phyloP scores from a whole-genome alignment of 2,888 invertebrate genomes.

The Machimus rusticus region DNA sequence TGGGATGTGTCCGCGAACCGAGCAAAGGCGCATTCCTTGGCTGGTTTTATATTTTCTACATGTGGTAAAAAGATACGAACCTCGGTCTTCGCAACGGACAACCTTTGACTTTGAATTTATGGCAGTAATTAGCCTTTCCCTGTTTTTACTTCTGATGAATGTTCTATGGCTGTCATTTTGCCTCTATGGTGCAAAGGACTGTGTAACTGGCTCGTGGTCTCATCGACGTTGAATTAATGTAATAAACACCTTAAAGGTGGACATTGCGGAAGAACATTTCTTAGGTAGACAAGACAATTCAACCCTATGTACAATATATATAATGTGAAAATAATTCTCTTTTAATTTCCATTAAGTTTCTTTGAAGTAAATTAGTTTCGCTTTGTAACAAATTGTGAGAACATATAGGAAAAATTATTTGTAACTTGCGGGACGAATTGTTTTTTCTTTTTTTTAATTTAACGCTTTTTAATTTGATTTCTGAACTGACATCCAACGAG shows the following conservation, averaged over 20 bases:
- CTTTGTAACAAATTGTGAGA: neutral
- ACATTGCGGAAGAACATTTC: neutral
- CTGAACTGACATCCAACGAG: too few relatives aligned
- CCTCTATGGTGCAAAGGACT: neutral
- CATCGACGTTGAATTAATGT: neutral
- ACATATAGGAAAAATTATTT: too few relatives aligned
- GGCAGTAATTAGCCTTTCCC: neutral
- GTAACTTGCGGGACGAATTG: too few relatives aligned
- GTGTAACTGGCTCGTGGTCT: neutral
- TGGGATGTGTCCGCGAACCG: neutral
- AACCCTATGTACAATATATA: neutral
- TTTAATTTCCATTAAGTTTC: neutral
- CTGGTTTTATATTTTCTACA: neutral
- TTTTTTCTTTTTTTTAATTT: too few relatives aligned
- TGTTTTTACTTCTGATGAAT: neutral
- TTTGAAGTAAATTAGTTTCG: neutral
- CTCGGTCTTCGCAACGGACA: neutral
- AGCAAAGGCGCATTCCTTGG: neutral
- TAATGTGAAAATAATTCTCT: neutral
- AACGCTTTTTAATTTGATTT: too few relatives aligned
- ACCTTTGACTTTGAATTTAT: slow-evolving; percentile 7
- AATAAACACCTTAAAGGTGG: neutral
- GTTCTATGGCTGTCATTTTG: neutral
- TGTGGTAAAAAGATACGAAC: neutral
- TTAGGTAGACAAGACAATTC: neutral